Evolutionary conservation across 2,888 invertebrate species (phyloP).

Genomic region (Drosophila differens): DNA sequence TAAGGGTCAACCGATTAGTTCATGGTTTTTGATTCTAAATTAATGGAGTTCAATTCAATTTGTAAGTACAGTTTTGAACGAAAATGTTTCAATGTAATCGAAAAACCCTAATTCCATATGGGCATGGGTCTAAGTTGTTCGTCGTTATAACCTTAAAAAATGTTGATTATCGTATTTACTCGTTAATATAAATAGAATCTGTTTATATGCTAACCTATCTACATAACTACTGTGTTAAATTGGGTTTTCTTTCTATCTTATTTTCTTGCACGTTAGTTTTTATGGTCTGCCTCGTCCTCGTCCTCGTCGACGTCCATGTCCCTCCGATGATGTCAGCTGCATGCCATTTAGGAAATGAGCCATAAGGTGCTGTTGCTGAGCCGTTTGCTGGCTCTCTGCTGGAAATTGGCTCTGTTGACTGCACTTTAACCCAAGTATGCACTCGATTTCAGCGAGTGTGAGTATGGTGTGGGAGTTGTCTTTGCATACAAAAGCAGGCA

Average conservation of each 20-base stretch:
- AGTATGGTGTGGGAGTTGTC: slow-evolving; percentile 48
- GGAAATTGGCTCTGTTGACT: slow-evolving; percentile 75
- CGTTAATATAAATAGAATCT: background rate
- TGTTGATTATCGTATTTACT: background rate
- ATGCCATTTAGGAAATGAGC: slow-evolving; percentile 81
- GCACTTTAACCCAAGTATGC: slow-evolving; percentile 76
- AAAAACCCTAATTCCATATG: background rate
- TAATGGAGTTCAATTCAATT: background rate
- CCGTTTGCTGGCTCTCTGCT: slow-evolving; percentile 46
- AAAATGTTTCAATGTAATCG: background rate
- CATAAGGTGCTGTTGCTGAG: slow-evolving; percentile 66
- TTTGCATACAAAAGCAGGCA: slow-evolving; percentile 77
- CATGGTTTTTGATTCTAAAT: background rate
- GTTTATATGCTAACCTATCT: background rate
- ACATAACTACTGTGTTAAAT: slow-evolving; percentile 5
- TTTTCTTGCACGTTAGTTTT: slow-evolving; percentile 47
- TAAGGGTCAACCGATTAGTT: background rate
- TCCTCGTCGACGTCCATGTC: background rate
- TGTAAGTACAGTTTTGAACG: background rate
- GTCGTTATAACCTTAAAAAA: background rate
- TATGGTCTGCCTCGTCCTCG: slow-evolving; percentile 43
- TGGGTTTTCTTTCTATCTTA: slow-evolving; percentile 6
- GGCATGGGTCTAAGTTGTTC: no score
- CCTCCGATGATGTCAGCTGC: slow-evolving; percentile 55
- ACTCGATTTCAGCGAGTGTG: slow-evolving; percentile 69